Evolutionary conservation across 2,888 invertebrate species (phyloP).

Genomic region (Gisinianus flammeolus): DNA sequence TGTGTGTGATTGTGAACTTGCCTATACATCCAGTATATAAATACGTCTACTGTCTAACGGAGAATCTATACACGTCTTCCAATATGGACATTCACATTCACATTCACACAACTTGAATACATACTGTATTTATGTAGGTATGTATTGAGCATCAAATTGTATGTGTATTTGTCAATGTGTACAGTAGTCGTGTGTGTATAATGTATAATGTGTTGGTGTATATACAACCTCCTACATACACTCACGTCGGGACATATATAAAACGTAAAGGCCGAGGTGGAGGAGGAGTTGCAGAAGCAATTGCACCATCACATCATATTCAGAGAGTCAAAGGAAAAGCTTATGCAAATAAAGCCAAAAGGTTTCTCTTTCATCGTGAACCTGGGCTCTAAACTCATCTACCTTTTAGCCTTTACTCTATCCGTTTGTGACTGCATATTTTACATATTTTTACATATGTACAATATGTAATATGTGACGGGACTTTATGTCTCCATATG

Average conservation of each 20-base stretch:
- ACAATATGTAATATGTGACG: not conserved
- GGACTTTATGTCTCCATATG: too few species aligned
- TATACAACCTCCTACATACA: not conserved
- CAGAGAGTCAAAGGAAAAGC: constrained; percentile 18
- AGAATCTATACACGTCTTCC: too few species aligned
- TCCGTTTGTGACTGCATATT: too few species aligned
- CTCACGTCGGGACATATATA: not conserved
- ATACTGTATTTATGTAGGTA: too few species aligned
- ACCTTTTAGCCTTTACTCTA: not conserved
- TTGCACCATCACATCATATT: constrained; percentile 7
- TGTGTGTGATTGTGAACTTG: not conserved
- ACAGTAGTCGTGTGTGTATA: not conserved
- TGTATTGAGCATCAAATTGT: too few species aligned
- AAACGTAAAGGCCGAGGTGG: not conserved
- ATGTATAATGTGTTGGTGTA: not conserved
- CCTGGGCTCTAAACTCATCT: not conserved
- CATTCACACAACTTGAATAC: too few species aligned
- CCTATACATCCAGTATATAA: not conserved
- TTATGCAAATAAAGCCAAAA: constrained; percentile 24
- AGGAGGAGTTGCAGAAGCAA: not conserved
- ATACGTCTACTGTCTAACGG: too few species aligned
- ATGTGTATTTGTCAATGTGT: too few species aligned
- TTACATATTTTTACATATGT: not conserved
- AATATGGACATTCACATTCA: too few species aligned
- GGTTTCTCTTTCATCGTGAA: constrained; percentile 7